phyloP scores from a whole-genome alignment of 2,113 vertebrate genomes.

The Alethe castanea region DNA sequence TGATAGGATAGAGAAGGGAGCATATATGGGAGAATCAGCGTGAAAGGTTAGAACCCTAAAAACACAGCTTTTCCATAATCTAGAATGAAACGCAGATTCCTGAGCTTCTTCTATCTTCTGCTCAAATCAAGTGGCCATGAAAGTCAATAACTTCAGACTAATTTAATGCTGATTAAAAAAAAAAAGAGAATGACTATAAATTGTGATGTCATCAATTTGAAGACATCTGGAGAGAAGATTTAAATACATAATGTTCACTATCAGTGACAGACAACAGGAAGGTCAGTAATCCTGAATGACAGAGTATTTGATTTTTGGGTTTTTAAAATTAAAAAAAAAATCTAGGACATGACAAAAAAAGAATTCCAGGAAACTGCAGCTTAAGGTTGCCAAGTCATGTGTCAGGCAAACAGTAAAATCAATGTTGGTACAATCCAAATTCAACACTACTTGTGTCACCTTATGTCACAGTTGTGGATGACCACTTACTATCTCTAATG shows the following conservation, averaged over 20 bases:
- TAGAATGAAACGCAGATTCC: not conserved
- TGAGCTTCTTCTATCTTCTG: not conserved
- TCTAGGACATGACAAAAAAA: not conserved
- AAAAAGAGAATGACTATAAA: not conserved
- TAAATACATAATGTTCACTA: not conserved
- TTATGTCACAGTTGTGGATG: not conserved
- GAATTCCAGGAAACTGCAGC: not conserved
- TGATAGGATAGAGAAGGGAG: not conserved
- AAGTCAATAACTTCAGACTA: not conserved
- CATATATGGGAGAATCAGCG: not conserved
- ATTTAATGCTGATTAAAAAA: not conserved
- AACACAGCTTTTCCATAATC: not conserved
- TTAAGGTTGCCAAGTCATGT: not conserved
- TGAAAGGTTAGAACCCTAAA: not conserved
- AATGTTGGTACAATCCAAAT: not conserved
- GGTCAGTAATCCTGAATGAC: not conserved
- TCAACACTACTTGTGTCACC: not conserved
- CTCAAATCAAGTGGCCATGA: not conserved
- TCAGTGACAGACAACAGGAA: not conserved
- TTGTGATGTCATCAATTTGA: not conserved
- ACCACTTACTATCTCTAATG: not conserved
- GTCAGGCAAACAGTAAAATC: not conserved
- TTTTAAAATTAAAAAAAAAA: not conserved
- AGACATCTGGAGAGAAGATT: not conserved
- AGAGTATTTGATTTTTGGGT: rapidly evolving